Conservation (phyloP, 2,797 vertebrate genomes). For the Mormyrops attenuatus region DNA sequence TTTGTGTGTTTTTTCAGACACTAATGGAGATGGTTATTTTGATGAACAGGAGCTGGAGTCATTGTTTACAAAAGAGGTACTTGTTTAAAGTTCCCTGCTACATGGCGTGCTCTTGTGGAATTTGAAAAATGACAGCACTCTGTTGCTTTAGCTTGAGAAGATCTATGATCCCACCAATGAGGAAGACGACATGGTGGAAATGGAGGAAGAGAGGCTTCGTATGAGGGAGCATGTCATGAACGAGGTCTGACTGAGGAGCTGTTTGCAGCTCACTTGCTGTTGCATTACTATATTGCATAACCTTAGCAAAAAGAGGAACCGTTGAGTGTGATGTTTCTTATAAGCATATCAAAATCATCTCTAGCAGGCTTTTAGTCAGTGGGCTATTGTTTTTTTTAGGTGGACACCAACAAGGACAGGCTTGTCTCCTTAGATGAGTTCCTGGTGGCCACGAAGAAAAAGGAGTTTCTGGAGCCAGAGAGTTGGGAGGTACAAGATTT, state of each 20-base stretch:
- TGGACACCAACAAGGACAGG: slow-evolving; percentile 80
- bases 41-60: slow-evolving; percentile 90
- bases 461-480: slow-evolving; percentile 77
- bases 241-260: slow-evolving; percentile 62
- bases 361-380: background rate
- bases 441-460: slow-evolving; percentile 72
- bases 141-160: slow-evolving; percentile 76
- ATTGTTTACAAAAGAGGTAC: slow-evolving; percentile 90
- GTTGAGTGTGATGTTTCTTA: background rate
- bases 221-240: slow-evolving; percentile 94
- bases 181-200: slow-evolving; percentile 88
- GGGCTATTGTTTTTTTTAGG: slow-evolving; percentile 49
- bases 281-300: background rate
- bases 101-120: background rate
- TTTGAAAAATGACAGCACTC: background rate
- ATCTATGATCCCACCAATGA: slow-evolving; percentile 78
- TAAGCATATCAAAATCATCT: background rate
- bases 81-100: background rate
- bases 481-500: slow-evolving; percentile 79
- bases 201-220: slow-evolving; percentile 86
- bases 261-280: background rate
- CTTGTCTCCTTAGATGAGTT: slow-evolving; percentile 81
- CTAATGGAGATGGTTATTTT: slow-evolving; percentile 80
- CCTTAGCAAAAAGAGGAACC: background rate
- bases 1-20: slow-evolving; percentile 62